Base-by-base conservation (phyloP, 2,888 invertebrate species). In the Ormyrus nitidulus region DNA sequence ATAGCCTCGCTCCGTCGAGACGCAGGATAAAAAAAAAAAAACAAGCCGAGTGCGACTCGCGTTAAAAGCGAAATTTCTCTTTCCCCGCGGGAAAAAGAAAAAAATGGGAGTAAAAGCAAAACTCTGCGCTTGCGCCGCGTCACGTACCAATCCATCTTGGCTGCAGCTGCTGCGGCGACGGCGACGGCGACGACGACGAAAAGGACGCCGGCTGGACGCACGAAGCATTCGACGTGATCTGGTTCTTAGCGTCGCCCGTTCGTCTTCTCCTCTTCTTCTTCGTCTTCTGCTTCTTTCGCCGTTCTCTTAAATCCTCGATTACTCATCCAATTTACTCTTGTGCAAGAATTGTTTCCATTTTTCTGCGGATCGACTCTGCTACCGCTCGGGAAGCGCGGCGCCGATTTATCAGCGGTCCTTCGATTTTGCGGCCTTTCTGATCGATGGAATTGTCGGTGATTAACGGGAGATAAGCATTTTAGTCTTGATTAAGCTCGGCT, bases 111-210 rank as follows among this genome's bases (percentile, higher is more conserved):
- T 58, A 69, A 69, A 34, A 69, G 34, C 69, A 66, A 62, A 79
- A 72, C 77, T 2, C 34, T 34, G 53, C 64, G 72, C 76, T 62
- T 73, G 46, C 70, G 75, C 10, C 34, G 10, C 34, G 2, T 34
- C 48, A 65, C 74, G 72, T 81, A 73, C 78, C 75, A 56, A 64
- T 80, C 65, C 81, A 82, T 82, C 65, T 69, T 75, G 70, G 48
- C 13, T 8, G 65, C 11, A 61, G 81, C 77, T 44, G 46, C 65
- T 48, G 73, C 73, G 77, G 77, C 83, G 72, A 70, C 70, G 66
- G 7, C 71, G 75, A 68, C 68, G 70, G n/a, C 75, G 76, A 56
- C 73, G 73, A 69, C 65, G 80, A 54, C 58, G 69, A 66, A 61
- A 66, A 71, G 66, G 59, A 61, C 69, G 73, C 13, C 69, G 34